Base-by-base conservation (phyloP, 2,797 vertebrate species). In the Alosa sapidissima region DNA sequence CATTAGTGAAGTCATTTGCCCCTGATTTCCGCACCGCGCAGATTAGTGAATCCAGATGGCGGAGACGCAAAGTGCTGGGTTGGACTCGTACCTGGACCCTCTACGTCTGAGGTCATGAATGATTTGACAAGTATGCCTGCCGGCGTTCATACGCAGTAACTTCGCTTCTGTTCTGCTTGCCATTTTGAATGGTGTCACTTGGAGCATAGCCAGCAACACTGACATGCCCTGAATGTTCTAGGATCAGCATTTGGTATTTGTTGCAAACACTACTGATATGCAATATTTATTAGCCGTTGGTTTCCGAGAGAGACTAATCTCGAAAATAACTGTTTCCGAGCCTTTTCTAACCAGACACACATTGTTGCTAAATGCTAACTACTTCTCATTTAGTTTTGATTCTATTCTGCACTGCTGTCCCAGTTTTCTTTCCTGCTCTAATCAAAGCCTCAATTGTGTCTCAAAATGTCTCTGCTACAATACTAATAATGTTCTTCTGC, bases 31-130 rank as follows among this genome's bases (percentile, higher is more conserved):
- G 33, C 36, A 21, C 7, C 19, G 5, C 2, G 72, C 11, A 41
- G 36, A 78, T 78, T 78, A 78, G 72, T 78, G 72, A 47, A 78
- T 78, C 72, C 72, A 78, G 72, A 78, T 78, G 72, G 72, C 72
- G 72, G 16, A 19, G 14, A 19, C 3, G 55, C 13, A 47, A 36
- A 45, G 36, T 78, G 72, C 36, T 1, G 72, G 41, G 16, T 78
- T 9, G 41, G 14, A 36, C 62, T 68, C 10, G 11, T 47, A 78
- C 72, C 72, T 78, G 72, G 41, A 41, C 68, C 68, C 36, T 45
- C 14, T 41, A 47, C 19, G 72, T 78, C 72, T 78, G 72, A 78
- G 72, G 36, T 45, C 72, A 78, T 78, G 72, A 78, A 19, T 78
- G 36, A 78, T 78, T 78, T 47, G 14, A 78, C 6, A 19, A 78